Conservation (phyloP, 2,888 invertebrate genomes). For the Conops quadrifasciatus region DNA sequence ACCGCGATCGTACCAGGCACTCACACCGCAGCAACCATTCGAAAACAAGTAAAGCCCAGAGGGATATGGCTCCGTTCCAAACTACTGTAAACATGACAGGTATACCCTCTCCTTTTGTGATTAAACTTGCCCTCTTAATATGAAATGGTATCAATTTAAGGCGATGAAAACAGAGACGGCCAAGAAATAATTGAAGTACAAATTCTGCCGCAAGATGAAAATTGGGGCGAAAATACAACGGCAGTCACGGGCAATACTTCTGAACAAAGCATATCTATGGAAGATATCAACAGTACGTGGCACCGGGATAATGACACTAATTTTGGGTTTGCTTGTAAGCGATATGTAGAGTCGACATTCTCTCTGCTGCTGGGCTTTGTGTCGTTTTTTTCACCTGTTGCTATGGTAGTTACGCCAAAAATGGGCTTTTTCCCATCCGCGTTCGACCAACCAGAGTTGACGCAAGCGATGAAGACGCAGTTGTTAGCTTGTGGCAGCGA, state of each 20-base stretch:
- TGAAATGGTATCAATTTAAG: conserved; percentile 35
- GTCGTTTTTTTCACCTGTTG: conserved; percentile 90
- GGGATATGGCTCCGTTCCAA: conserved; percentile 85
- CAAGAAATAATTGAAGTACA: conserved; percentile 96
- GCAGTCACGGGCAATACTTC: conserved; percentile 97
- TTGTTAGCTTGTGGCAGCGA: conserved; percentile 88
- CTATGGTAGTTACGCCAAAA: conserved; percentile 95
- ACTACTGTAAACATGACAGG: conserved; percentile 80
- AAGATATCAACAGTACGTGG: conserved; percentile 90
- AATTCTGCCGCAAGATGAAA: conserved; percentile 95
- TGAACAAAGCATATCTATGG: conserved; percentile 93
- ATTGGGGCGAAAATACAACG: conserved; percentile 99
- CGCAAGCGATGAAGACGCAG: conserved; percentile 74
- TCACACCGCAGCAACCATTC: conserved; percentile 71
- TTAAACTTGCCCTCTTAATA: not conserved
- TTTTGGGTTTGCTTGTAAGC: conserved; percentile 78
- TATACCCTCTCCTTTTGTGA: conserved; percentile 58
- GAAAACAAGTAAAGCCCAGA: conserved; percentile 69
- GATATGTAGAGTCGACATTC: conserved; percentile 83
- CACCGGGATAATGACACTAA: conserved; percentile 77
- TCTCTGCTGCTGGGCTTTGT: conserved; percentile 81
- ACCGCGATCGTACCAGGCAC: conserved; percentile 69
- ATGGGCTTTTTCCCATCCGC: conserved; percentile 83
- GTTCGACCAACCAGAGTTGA: conserved; percentile 72
- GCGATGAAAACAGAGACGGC: conserved; percentile 78